Conservation (phyloP, 2,113 vertebrate species). For the Ophthalmolycus amberensis region DNA sequence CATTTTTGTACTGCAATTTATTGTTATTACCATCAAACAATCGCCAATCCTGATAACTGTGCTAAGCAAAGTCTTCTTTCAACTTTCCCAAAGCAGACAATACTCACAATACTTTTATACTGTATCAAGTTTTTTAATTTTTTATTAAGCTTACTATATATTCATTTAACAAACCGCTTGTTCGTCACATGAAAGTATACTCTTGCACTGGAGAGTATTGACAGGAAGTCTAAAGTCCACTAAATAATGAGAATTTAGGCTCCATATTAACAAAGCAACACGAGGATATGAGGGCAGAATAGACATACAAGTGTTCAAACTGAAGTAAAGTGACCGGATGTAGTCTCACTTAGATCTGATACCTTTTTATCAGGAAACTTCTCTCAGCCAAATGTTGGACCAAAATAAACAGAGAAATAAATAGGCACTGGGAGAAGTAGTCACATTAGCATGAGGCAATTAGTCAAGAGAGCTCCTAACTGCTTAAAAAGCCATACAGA, state of each 20-base stretch:
- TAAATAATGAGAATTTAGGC: slow-evolving; percentile 34
- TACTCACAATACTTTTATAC: background rate
- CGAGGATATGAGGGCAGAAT: slow-evolving; percentile 16
- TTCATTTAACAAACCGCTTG: slow-evolving; percentile 73
- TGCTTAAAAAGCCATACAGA: slow-evolving; percentile 30
- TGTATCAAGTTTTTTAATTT: slow-evolving; percentile 51
- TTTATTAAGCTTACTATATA: slow-evolving; percentile 79
- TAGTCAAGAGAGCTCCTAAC: slow-evolving; percentile 34
- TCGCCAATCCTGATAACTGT: background rate
- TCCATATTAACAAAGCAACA: slow-evolving; percentile 52
- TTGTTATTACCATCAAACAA: background rate
- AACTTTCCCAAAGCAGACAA: background rate
- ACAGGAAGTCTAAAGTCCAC: slow-evolving; percentile 44
- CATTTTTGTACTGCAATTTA: background rate
- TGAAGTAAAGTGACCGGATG: slow-evolving; percentile 27
- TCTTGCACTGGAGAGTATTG: slow-evolving; percentile 34
- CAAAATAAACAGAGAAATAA: slow-evolving; percentile 66
- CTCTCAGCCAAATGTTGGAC: slow-evolving; percentile 30
- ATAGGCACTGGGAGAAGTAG: slow-evolving; percentile 68
- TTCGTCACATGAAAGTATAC: slow-evolving; percentile 62
- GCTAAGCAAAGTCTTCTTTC: background rate
- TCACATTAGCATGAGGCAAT: slow-evolving; percentile 43
- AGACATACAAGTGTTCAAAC: slow-evolving; percentile 12
- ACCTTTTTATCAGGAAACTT: slow-evolving; percentile 17
- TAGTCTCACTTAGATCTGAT: slow-evolving; percentile 28